Evolutionary conservation across 92 coral and sea anemone species (phyloP).

Genomic region (Actinernus sp.): DNA sequence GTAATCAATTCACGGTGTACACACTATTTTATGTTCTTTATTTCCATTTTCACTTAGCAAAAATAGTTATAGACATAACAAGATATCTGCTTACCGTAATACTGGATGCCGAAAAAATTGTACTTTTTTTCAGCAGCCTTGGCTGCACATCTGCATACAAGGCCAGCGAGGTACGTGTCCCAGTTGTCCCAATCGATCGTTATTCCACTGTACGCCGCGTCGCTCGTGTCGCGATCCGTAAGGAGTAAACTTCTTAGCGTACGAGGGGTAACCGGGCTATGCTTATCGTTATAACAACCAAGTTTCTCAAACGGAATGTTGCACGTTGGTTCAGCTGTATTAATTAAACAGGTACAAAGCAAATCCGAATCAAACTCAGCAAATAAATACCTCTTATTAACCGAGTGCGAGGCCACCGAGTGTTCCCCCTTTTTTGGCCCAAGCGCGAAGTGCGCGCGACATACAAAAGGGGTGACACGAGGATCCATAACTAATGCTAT

Average conservation of each 20-base stretch:
- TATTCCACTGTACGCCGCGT: slow-evolving; percentile 31
- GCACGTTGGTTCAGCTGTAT: slow-evolving; percentile 22
- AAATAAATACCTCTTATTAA: too few species aligned
- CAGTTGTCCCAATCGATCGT: slow-evolving; percentile 53
- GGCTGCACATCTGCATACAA: slow-evolving; percentile 75
- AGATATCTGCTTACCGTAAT: slow-evolving; percentile 62
- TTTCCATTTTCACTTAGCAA: background rate
- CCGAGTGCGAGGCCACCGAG: too few species aligned
- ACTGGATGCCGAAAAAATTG: slow-evolving; percentile 58
- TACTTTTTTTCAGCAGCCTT: slow-evolving; percentile 63
- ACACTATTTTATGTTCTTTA: background rate
- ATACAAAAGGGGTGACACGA: too few species aligned
- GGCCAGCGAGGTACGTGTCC: slow-evolving; percentile 57
- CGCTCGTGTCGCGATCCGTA: slow-evolving; percentile 60
- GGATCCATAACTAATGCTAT: too few species aligned
- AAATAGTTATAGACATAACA: background rate
- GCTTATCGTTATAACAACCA: slow-evolving; percentile 77
- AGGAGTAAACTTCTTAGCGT: slow-evolving; percentile 46
- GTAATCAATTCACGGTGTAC: background rate
- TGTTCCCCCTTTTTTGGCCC: too few species aligned
- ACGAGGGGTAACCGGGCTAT: slow-evolving; percentile 20
- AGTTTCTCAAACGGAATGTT: slow-evolving; percentile 43
- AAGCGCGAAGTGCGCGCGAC: too few species aligned
- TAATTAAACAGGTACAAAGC: too few species aligned
- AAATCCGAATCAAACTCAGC: too few species aligned